Conservation (phyloP, 2,888 invertebrate genomes). For the Melinopterus prodromus region DNA sequence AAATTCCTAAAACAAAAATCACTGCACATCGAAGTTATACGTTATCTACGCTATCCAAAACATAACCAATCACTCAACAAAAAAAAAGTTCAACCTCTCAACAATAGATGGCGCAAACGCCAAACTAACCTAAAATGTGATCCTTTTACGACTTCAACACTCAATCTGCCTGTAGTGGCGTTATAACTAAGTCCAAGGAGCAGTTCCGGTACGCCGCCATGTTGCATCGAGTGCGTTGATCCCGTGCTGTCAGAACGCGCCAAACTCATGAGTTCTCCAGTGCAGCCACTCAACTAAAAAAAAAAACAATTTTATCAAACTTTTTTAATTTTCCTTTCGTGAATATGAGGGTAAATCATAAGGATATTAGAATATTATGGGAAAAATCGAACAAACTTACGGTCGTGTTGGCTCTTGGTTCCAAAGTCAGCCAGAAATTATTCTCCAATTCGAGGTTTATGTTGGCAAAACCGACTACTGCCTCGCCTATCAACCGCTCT, state of each 20-base stretch:
- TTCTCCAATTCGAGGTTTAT: conserved; percentile 91
- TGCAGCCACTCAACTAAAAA: conserved; percentile 60
- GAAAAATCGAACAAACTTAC: conserved; percentile 51
- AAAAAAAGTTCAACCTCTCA: not conserved
- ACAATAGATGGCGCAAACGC: not conserved
- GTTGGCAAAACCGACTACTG: conserved; percentile 87
- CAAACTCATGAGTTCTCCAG: conserved; percentile 77
- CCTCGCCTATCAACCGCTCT: conserved; percentile 90
- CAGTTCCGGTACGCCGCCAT: conserved; percentile 91
- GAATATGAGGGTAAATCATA: too few species aligned
- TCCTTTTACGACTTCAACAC: conserved; percentile 87
- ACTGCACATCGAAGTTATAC: not conserved
- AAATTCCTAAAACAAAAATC: conserved; percentile 69
- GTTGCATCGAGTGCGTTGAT: conserved; percentile 89
- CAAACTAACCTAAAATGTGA: conserved; percentile 69
- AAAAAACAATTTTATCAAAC: not conserved
- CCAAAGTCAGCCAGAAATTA: conserved; percentile 87
- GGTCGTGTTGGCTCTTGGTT: conserved; percentile 70
- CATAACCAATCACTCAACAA: not conserved
- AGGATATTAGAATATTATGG: not conserved
- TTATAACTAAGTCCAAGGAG: conserved; percentile 91
- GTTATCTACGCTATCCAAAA: not conserved
- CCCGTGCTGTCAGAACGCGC: conserved; percentile 93
- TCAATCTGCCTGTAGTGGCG: conserved; percentile 91
- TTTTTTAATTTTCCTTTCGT: not conserved